Percentiles rank a stretch among this genome's conserved stretches.
These are phyloP conservation scores for Peromyscus melanophrys DNA, from an alignment of 2,797 vertebrate species.

Conservation along the genomic window DNA sequence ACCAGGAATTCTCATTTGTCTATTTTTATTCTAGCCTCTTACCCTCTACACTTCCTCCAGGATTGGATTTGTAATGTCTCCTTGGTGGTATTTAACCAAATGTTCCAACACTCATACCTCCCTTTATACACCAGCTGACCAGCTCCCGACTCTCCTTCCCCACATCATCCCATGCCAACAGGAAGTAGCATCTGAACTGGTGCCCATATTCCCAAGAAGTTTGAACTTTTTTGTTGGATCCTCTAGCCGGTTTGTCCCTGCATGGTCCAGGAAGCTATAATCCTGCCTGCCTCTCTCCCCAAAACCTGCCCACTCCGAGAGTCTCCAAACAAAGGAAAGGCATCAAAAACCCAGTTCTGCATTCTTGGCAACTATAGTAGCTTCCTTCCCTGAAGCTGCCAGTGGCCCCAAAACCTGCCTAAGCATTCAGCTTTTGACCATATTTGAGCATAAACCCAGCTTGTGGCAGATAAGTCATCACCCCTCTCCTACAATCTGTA, in stretches of 20 bases:
- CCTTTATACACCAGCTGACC: background rate
- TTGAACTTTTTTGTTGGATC: background rate
- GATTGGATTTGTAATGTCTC: background rate
- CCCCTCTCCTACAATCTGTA: too few species aligned
- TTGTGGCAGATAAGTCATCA: background rate
- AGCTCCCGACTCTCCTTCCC: background rate
- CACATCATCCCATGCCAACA: background rate
- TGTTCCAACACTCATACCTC: background rate
- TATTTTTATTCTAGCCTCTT: background rate
- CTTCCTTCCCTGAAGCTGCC: background rate
- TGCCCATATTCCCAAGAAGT: background rate
- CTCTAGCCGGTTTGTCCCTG: background rate
- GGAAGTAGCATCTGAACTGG: background rate
- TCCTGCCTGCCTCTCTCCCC: too few species aligned
- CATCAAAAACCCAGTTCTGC: background rate
- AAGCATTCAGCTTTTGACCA: background rate
- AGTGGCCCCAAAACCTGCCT: background rate
- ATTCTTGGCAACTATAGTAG: background rate
- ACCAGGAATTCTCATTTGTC: background rate
- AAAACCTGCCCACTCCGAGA: background rate
- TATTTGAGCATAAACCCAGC: background rate
- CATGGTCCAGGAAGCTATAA: background rate
- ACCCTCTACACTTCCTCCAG: background rate
- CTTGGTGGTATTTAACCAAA: background rate
- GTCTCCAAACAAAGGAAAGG: background rate